phyloP scores from a whole-genome alignment of 2,113 vertebrate species.

The human region GRCh38 chr13:102626001-102626500 shows the following conservation, averaged over 20 bases:
- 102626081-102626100: not conserved
- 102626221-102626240: not conserved
- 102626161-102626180: not conserved
- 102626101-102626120: not conserved
- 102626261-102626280: not conserved
- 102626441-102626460: not conserved
- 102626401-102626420: not conserved
- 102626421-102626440: not conserved
- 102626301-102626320: constrained; percentile 8
- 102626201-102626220: not conserved
- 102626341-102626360: not conserved
- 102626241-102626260: not conserved
- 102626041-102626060: not conserved
- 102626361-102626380: not conserved
- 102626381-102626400: not conserved
- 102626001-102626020: not conserved
- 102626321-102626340: not conserved
- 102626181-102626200: not conserved
- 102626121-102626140: not conserved
- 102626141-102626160: not conserved
- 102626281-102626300: not conserved
- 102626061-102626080: not conserved
- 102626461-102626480: not conserved
- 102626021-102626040: not conserved
- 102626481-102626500: not conserved